These are phyloP conservation scores for Epinotia nisella DNA, from an alignment of 2,888 invertebrate genomes.

Conservation along the genomic window DNA sequence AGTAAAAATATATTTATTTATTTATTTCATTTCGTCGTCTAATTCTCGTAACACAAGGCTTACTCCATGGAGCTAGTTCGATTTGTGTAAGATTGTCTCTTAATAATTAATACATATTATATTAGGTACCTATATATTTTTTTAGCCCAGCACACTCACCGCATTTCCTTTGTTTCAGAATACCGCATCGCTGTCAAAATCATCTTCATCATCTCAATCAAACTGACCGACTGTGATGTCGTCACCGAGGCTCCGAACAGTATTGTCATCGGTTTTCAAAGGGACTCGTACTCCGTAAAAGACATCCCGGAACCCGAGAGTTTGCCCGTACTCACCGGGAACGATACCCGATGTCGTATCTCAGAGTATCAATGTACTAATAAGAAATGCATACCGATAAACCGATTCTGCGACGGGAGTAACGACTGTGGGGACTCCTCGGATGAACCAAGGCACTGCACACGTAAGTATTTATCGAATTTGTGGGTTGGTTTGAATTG, in stretches of 20 bases:
- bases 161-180: slow-evolving; percentile 69
- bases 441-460: slow-evolving; percentile 92
- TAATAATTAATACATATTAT: too few species aligned
- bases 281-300: slow-evolving; percentile 59
- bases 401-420: slow-evolving; percentile 90
- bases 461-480: slow-evolving; percentile 87
- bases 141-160: neutral
- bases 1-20: too few species aligned
- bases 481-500: neutral
- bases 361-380: slow-evolving; percentile 88
- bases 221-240: slow-evolving; percentile 69
- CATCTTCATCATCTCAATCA: slow-evolving; percentile 60
- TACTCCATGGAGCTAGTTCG: too few species aligned
- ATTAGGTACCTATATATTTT: too few species aligned
- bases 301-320: slow-evolving; percentile 73
- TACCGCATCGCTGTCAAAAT: slow-evolving; percentile 62
- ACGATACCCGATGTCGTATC: slow-evolving; percentile 85
- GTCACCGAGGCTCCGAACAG: slow-evolving; percentile 60
- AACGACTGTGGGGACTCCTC: slow-evolving; percentile 93
- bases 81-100: too few species aligned
- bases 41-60: too few species aligned
- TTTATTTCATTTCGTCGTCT: too few species aligned
- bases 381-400: slow-evolving; percentile 87
- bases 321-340: slow-evolving; percentile 74
- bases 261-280: slow-evolving; percentile 56